Evolutionary conservation across 2,113 vertebrate genomes (phyloP), one percentile per base, ranked within the genome.

Genomic region (Takifugu flavidus): DNA sequence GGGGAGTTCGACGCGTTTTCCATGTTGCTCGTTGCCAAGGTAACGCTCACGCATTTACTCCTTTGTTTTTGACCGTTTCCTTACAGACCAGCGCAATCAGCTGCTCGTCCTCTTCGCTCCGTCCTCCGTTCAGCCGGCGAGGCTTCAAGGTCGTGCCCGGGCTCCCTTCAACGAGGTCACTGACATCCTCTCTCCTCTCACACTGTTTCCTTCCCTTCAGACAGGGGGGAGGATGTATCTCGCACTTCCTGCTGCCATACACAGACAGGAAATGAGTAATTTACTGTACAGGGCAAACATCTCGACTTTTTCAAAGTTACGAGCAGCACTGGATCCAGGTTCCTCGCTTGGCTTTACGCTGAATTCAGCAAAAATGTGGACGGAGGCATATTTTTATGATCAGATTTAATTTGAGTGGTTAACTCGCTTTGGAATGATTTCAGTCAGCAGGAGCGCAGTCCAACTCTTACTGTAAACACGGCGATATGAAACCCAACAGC

Each of bases 221-320:
- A 77, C 82, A 72, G 79, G 79, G 86, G 78, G 69, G 79, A 90
- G 87, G 84, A 88, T 88, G 76, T 88, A 85, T 88, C 84, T 79
- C 80, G 60, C 64, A 83, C 86, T 89, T 90, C 86, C 89, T 89
- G 85, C 84, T 83, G 73, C 80, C 74, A 72, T 80, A 85, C 70
- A 77, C 85, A 82, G 77, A 85, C 87, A 90, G 90, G 88, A 90
- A 88, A 87, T 84, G 70, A 82, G 74, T 78, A 82, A 82, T 87
- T 88, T 87, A 81, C 86, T 79, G 66, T 76, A 61, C 81, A 64
- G 68, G 82, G 59, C 77, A 77, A 77, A 87, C 78, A 83, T 87
- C 80, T 85, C 74, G 70, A 10, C 34, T 39, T 39, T 39, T 70
- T 77, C 10, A 31, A 52, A 75, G 63, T 66, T 77, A 64, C 64